These are phyloP conservation scores for Drosophila borborema DNA, from an alignment of 2,888 invertebrate genomes.

Conservation along the genomic window DNA sequence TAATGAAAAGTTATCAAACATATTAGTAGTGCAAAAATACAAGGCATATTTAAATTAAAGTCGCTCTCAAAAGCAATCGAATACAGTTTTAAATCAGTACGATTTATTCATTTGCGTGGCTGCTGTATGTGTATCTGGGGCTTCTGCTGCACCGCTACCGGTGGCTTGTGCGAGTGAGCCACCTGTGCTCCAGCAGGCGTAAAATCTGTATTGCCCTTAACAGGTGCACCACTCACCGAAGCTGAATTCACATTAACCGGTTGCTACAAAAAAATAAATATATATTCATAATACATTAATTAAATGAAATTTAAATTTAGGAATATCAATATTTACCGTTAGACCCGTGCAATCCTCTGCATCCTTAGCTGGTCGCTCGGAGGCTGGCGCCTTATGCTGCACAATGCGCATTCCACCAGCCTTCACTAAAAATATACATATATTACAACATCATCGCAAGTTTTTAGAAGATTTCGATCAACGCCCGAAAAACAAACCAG, in stretches of 20 bases:
- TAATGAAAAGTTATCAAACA: conserved; percentile 39
- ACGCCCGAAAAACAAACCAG: conserved; percentile 28
- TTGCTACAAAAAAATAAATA: conserved; percentile 71
- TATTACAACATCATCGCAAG: conserved; percentile 55
- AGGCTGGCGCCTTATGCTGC: conserved; percentile 91
- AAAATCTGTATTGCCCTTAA: conserved; percentile 94
- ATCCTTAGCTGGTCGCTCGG: conserved; percentile 88
- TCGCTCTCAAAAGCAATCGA: conserved; percentile 29
- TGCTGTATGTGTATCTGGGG: conserved; percentile 92
- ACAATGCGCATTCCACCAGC: conserved; percentile 97
- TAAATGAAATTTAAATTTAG: neutral
- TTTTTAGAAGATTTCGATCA: conserved; percentile 29
- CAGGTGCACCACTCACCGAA: conserved; percentile 92
- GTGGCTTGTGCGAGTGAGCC: conserved; percentile 92
- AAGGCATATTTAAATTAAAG: conserved; percentile 49
- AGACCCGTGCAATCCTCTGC: conserved; percentile 91
- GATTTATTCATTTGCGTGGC: conserved; percentile 89
- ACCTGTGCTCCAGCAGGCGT: conserved; percentile 94
- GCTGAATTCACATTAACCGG: conserved; percentile 88
- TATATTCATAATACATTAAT: neutral
- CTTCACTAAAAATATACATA: conserved; percentile 88
- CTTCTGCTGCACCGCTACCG: conserved; percentile 88
- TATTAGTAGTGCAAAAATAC: conserved; percentile 51
- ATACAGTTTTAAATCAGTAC: conserved; percentile 38
- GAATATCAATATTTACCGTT: conserved; percentile 86